Evolutionary conservation across 2,797 vertebrate genomes (phyloP).

Genomic region (Sebastes oblongus): DNA sequence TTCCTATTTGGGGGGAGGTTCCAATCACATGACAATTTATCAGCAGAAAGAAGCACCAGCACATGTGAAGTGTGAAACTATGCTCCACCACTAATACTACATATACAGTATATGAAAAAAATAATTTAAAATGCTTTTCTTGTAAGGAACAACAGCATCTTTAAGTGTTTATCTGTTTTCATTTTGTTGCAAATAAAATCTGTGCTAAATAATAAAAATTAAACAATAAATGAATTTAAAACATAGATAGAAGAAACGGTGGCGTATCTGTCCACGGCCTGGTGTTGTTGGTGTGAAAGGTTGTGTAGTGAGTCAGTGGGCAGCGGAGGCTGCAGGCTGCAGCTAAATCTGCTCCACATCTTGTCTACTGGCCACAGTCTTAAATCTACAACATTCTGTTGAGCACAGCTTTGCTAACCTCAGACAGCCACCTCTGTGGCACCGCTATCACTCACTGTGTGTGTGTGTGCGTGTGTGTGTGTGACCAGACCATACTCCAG

Average conservation of each 20-base stretch:
- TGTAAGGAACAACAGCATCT: neutral
- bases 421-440: slow-evolving; percentile 72
- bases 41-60: neutral
- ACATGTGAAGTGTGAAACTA: neutral
- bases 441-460: slow-evolving; percentile 70
- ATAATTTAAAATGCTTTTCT: neutral
- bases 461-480: slow-evolving; percentile 34
- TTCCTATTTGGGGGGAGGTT: neutral
- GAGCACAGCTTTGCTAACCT: slow-evolving; percentile 74
- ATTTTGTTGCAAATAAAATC: neutral
- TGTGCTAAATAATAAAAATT: neutral
- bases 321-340: slow-evolving; percentile 39
- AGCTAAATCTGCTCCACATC: slow-evolving; percentile 64
- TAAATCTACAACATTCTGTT: slow-evolving; percentile 74
- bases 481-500: slow-evolving; percentile 66
- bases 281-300: neutral
- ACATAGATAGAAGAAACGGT: neutral
- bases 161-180: neutral
- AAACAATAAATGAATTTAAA: neutral
- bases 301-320: slow-evolving; percentile 13
- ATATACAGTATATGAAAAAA: neutral
- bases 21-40: neutral
- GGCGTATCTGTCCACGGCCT: neutral
- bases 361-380: slow-evolving; percentile 54
- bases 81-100: neutral